Evolutionary conservation across 2,113 vertebrate species (phyloP), one percentile per base, ranked within the genome.

Genomic region (Nibea coibor): DNA sequence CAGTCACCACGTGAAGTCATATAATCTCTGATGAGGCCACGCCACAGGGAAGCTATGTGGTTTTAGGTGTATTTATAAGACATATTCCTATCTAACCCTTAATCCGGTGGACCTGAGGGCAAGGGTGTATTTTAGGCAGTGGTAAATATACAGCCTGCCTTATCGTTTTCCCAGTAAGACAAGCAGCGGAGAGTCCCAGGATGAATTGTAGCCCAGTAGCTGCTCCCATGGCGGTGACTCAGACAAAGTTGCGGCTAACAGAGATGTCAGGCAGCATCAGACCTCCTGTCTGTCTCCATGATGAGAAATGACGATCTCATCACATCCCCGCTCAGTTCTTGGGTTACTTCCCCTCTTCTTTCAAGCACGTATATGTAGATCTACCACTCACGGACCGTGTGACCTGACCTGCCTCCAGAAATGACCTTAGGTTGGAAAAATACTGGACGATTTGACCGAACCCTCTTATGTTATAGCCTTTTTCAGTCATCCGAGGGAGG

Each of bases 71-170:
- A 89, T 92, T 90, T 87, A 86, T 90, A 84, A 83, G 42, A 69
- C 87, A 12, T 81, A 72, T 73, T 89, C 56, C 58, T 76, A 78
- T 85, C 81, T 53, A 53, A 78, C 54, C 57, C 88, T 82, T 26
- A 92, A 91, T 89, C 66, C 5, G 0, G 91, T 69, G 80, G 75
- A 85, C 78, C 58, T 47, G 58, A 70, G 84, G 64, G 74, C 64
- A 3, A 24, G 75, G 48, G 70, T 74, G 66, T 94, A 94, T 95
- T 95, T 95, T 91, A 83, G 48, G 93, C 88, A 83, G 84, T 48
- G 88, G 73, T 89, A 92, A 92, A 88, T 86, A 93, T 91, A 92
- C 61, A 78, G n/a, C 65, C 72, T 56, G 67, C 85, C 89, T 88
- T 86, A 90, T 93, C 88, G 19, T 80, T 88, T 91, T 84, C 87